Percentiles rank a stretch among this genome's conserved stretches.
Evolutionary conservation across 2,797 vertebrate species (phyloP).

Genomic region (Dendrocincla fuliginosa): DNA sequence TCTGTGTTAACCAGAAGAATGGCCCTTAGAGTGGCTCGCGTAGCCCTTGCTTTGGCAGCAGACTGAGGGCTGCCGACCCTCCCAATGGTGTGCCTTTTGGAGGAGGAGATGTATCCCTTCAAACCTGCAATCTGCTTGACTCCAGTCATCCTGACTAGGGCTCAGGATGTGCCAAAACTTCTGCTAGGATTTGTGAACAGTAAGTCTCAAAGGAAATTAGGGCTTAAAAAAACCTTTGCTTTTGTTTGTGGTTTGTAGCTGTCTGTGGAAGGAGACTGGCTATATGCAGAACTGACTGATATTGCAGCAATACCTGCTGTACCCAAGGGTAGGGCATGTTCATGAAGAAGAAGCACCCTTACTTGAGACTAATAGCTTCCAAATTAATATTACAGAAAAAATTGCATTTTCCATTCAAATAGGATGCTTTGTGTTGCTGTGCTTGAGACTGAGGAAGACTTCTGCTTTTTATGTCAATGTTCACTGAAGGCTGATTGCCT

Average conservation of each 20-base stretch:
- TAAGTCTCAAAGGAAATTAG: constrained; percentile 47
- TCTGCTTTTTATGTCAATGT: not conserved
- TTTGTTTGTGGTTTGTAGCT: constrained; percentile 20
- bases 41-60: constrained; percentile 27
- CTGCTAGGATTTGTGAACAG: constrained; percentile 30
- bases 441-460: not conserved
- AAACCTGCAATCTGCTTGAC: constrained; percentile 51
- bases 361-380: not conserved
- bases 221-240: constrained; percentile 19
- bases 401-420: not conserved
- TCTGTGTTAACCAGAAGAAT: constrained; percentile 8
- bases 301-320: not conserved
- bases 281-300: not conserved
- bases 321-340: not conserved
- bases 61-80: not conserved
- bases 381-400: constrained; percentile 25
- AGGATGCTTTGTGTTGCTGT: not conserved
- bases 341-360: constrained; percentile 6
- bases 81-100: not conserved
- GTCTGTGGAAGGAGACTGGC: not conserved
- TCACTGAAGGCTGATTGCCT: not conserved
- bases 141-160: constrained; percentile 24
- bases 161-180: constrained; percentile 55
- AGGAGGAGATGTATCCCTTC: constrained; percentile 16
- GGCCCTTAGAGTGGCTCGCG: not conserved